Percentiles rank a stretch among this genome's conserved stretches.
Evolutionary conservation across 30 jellyfish, hydroid and myxozoan genomes (phyloP).

Genomic region (Chironex yamaguchii): DNA sequence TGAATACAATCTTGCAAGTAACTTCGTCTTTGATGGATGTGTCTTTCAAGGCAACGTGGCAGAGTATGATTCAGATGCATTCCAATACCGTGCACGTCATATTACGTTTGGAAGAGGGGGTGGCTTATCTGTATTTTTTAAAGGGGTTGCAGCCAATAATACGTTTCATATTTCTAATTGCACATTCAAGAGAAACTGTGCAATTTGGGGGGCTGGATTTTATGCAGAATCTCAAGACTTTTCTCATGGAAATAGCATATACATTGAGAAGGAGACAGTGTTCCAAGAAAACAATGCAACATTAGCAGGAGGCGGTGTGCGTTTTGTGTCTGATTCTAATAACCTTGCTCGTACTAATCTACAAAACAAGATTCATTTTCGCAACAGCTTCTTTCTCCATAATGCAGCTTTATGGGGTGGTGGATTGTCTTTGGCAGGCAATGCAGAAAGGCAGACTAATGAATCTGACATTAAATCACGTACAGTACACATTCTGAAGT

Average conservation of each 20-base stretch:
- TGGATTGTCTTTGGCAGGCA: conserved; percentile 72
- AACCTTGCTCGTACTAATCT: no score
- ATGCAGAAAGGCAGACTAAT: not conserved
- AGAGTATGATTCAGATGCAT: conserved; percentile 9
- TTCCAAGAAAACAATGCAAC: conserved; percentile 56
- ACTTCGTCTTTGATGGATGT: conserved; percentile 14
- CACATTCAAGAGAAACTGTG: conserved; percentile 59
- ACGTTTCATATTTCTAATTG: conserved; percentile 19
- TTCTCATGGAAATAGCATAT: conserved; percentile 34
- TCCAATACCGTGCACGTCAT: conserved; percentile 8
- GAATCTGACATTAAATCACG: not conserved
- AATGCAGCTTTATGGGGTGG: conserved; percentile 90
- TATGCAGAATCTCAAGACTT: conserved; percentile 59
- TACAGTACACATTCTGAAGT: conserved; percentile 12
- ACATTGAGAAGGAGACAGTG: conserved; percentile 2
- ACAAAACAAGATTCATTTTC: not conserved
- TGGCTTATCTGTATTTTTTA: conserved; percentile 55
- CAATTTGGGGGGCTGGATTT: conserved; percentile 87
- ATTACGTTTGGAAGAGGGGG: conserved; percentile 85
- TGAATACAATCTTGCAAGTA: not conserved
- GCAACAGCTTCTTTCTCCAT: not conserved
- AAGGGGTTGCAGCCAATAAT: conserved; percentile 69
- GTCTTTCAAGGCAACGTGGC: conserved; percentile 42
- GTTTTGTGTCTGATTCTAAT: conserved; percentile 1
- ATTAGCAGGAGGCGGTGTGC: conserved; percentile 84